Base-by-base conservation (phyloP, 2,797 vertebrate genomes). In the Peromyscus eremicus region DNA sequence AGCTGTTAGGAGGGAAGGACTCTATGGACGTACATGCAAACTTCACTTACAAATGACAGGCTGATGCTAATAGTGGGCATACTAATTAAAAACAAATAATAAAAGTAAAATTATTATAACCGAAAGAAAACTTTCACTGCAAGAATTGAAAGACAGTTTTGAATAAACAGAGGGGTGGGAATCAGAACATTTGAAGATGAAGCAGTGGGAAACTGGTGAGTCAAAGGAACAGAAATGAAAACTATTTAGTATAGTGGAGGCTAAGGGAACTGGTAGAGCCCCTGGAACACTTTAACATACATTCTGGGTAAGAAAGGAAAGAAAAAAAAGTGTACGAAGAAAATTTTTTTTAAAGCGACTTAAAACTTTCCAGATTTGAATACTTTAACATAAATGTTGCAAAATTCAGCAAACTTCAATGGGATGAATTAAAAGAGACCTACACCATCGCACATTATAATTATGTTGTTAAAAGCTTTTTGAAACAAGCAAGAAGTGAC, bases 401-500 rank as follows among this genome's bases (percentile, higher is more conserved):
- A n/a, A 25, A 66, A 92, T 49, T 43, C 29, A 37, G 25, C 25
- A 55, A 19, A 32, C 29, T 81, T 66, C 68, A 88, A 25, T 64
- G 62, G 29, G 17, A 92, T 68, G 68, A 82, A 75, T 40, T 75
- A 23, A 49, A 73, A 73, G 43, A 62, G 19, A 89, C 57, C 86
- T 37, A 89, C 46, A 83, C 1, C n/a, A 66, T 17, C 40, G 84
- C 17, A 55, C 46, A 57, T 95, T 21, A 87, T 57, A 88, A 81
- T 66, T 32, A 91, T 82, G 52, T 25, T 66, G 23, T 76, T 62
- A 73, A 64, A 83, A 83, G 19, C 8, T 21, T 66, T 73, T 66
- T 76, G 29, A 88, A 87, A 92, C 43, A 81, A 92, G 76, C 29
- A 73, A 94, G 32, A 49, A 70, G n/a, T 52, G 27, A 68, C 34